These are phyloP conservation scores for Cataglyphis livida DNA, from an alignment of 2,888 invertebrate genomes.

Conservation along the genomic window DNA sequence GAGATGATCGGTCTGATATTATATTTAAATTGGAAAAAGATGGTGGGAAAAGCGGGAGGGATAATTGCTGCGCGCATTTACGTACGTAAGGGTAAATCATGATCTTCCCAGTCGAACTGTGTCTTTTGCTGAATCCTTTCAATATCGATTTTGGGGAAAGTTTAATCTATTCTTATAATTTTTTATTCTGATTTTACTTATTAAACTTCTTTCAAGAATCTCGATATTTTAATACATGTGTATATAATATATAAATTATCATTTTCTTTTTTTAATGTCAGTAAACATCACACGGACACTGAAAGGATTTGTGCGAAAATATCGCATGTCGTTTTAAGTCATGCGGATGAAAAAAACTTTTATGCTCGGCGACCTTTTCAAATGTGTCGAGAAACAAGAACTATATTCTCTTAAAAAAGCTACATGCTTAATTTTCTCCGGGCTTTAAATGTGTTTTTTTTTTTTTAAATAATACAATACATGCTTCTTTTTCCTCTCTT, in stretches of 20 bases:
- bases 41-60: constrained; percentile 24
- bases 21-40: constrained; percentile 4
- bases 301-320: not conserved
- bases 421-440: constrained; percentile 13
- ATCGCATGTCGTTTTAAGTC: not conserved
- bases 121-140: constrained; percentile 25
- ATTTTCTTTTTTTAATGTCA: constrained; percentile 9
- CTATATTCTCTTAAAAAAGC: constrained; percentile 20
- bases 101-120: constrained; percentile 61
- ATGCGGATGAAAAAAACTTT: constrained; percentile 1
- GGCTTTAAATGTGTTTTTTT: not conserved
- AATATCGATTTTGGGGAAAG: constrained; percentile 14
- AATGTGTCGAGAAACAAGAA: constrained; percentile 54
- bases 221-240: constrained; percentile 15
- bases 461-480: not conserved
- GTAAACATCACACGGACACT: not conserved
- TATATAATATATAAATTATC: constrained; percentile 1
- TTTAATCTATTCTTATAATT: not conserved
- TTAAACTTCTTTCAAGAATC: not conserved
- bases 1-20: constrained; percentile 10
- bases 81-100: constrained; percentile 53
- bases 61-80: constrained; percentile 67
- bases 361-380: not conserved
- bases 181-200: constrained; percentile 18
- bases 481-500: not conserved